A percentile compares a stretch with the other conserved stretches of the same genome.
Conservation (phyloP, 2,888 invertebrate species). For the Mechanitis mazaeus region DNA sequence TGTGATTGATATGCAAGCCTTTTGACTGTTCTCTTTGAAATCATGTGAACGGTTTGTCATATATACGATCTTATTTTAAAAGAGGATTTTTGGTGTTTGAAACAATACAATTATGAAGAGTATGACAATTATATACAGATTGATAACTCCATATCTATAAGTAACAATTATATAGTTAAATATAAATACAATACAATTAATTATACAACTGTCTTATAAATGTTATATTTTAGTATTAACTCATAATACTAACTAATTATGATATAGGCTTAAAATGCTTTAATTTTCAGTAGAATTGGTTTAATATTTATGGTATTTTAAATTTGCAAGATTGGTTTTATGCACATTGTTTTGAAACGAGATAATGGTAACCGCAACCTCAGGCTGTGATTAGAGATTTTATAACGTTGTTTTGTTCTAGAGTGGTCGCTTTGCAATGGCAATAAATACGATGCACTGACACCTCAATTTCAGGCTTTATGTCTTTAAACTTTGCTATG, state of each 20-base stretch:
- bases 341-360: constrained; percentile 30
- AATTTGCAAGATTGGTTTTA: constrained; percentile 16
- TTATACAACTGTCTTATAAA: too few species aligned
- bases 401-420: constrained; percentile 39
- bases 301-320: constrained; percentile 1
- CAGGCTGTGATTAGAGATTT: constrained; percentile 53
- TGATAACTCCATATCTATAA: too few species aligned
- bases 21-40: constrained; percentile 26
- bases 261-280: neutral
- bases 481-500: constrained; percentile 67
- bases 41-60: constrained; percentile 11
- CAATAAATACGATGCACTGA: constrained; percentile 69
- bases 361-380: constrained; percentile 38
- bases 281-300: neutral
- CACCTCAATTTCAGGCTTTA: constrained; percentile 68
- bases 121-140: too few species aligned
- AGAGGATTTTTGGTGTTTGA: too few species aligned
- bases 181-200: too few species aligned
- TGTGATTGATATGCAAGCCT: constrained; percentile 33
- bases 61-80: neutral
- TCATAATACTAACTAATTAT: too few species aligned
- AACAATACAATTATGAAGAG: too few species aligned
- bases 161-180: too few species aligned
- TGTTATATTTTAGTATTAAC: too few species aligned
- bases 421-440: constrained; percentile 42